A percentile compares a stretch with the other conserved stretches of the same genome.
Conservation (phyloP, 2,888 invertebrate genomes). For the Sturmia bella region DNA sequence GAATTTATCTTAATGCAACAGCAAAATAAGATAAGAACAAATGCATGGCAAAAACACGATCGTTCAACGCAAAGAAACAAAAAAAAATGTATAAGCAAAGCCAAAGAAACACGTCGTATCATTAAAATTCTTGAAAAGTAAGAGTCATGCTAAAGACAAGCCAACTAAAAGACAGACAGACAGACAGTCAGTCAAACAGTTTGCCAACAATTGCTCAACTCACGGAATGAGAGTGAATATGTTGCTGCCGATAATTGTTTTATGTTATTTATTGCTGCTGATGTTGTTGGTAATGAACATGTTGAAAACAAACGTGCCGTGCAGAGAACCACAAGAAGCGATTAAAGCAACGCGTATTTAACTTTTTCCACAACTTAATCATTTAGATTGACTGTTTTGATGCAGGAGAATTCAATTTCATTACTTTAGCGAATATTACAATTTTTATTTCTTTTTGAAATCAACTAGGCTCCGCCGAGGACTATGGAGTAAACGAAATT, state of each 20-base stretch:
- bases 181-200: slow-evolving; percentile 11
- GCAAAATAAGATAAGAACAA: too few species aligned
- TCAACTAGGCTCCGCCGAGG: too few species aligned
- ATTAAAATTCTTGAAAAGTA: slow-evolving; percentile 12
- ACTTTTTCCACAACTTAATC: too few species aligned
- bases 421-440: too few species aligned
- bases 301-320: background rate
- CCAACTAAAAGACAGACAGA: background rate
- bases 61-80: too few species aligned
- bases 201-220: slow-evolving; percentile 43
- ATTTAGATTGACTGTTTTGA: too few species aligned
- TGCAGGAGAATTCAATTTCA: too few species aligned
- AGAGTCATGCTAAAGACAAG: slow-evolving; percentile 20
- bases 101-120: too few species aligned
- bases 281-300: background rate
- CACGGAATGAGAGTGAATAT: slow-evolving; percentile 53
- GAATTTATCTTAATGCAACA: too few species aligned
- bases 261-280: background rate
- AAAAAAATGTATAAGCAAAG: background rate
- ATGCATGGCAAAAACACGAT: too few species aligned
- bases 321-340: slow-evolving; percentile 17
- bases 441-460: too few species aligned
- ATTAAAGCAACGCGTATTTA: background rate
- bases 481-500: too few species aligned
- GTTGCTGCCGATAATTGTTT: slow-evolving; percentile 19